A percentile compares a stretch with the other conserved stretches of the same genome.
Conservation (phyloP, 2,797 vertebrate genomes). For the Synaphobranchus kaupii region DNA sequence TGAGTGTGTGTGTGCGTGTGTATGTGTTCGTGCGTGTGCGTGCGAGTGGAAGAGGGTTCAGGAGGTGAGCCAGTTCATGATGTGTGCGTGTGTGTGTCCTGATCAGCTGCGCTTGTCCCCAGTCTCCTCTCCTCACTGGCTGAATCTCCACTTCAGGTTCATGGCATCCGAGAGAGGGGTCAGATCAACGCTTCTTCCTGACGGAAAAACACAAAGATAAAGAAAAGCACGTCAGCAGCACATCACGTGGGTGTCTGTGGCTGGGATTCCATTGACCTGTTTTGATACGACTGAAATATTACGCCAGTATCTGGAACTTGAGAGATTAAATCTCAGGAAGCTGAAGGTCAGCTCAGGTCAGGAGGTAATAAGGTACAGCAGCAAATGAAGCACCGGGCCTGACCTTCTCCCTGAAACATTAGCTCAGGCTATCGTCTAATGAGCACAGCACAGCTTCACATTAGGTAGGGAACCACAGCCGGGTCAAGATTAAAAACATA, state of each 20-base stretch:
- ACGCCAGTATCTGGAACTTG: not conserved
- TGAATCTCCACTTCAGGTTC: not conserved
- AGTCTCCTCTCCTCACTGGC: conserved; percentile 30
- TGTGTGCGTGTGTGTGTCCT: not conserved
- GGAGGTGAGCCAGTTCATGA: conserved; percentile 63
- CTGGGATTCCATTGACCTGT: not conserved
- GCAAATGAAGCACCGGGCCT: not conserved
- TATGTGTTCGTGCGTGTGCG: conserved; percentile 23
- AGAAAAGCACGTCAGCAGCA: not conserved
- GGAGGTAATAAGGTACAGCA: not conserved
- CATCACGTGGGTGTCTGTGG: too few relatives aligned
- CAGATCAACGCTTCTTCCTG: not conserved
- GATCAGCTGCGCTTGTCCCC: not conserved
- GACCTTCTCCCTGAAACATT: not conserved
- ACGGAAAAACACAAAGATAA: not conserved
- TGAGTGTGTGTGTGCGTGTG: not conserved
- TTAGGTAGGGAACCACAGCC: not conserved
- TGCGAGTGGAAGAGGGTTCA: conserved; percentile 47
- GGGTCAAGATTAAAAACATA: not conserved
- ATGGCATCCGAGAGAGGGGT: conserved; percentile 15
- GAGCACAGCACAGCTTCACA: not conserved
- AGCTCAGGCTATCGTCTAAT: not conserved
- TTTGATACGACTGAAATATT: not conserved
- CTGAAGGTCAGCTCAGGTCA: not conserved
- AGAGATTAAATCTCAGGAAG: not conserved